phyloP scores from a whole-genome alignment of 2,797 vertebrate species.

The Phrynocephalus vlangalii region DNA sequence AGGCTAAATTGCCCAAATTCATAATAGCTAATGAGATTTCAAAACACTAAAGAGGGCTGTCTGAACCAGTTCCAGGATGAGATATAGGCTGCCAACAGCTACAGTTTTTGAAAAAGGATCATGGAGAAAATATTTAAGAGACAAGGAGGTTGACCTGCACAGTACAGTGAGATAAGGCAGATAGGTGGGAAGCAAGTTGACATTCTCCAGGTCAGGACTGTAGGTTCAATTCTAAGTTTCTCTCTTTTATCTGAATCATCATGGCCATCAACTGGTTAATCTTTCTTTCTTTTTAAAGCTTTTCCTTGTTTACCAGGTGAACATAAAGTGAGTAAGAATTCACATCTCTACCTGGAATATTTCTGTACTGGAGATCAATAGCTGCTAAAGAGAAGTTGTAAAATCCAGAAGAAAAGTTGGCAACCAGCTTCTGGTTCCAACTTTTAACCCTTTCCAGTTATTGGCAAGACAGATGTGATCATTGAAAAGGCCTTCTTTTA shows the following conservation, averaged over 20 bases:
- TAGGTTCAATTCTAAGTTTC: not conserved
- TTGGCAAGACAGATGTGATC: not conserved
- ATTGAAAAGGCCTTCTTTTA: not conserved
- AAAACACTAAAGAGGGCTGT: conserved; percentile 43
- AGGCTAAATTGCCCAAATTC: conserved; percentile 47
- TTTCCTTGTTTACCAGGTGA: too few relatives aligned
- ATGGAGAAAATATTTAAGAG: not conserved
- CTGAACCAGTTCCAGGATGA: conserved; percentile 43
- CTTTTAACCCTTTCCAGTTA: not conserved
- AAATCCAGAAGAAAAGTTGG: not conserved
- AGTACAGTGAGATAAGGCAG: not conserved
- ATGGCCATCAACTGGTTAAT: not conserved
- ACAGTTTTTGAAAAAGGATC: conserved; percentile 26
- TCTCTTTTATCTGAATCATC: not conserved
- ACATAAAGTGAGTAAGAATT: too few relatives aligned
- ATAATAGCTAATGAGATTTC: conserved; percentile 54
- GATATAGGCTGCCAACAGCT: conserved; percentile 38
- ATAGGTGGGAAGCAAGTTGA: not conserved
- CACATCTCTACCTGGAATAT: too few relatives aligned
- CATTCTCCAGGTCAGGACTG: not conserved
- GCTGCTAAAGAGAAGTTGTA: not conserved
- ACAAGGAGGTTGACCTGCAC: not conserved
- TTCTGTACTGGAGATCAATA: not conserved
- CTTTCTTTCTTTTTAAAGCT: not conserved
- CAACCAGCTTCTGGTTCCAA: not conserved